These are phyloP conservation scores for Meganola albula DNA, from an alignment of 2,888 invertebrate genomes.

Conservation along the genomic window DNA sequence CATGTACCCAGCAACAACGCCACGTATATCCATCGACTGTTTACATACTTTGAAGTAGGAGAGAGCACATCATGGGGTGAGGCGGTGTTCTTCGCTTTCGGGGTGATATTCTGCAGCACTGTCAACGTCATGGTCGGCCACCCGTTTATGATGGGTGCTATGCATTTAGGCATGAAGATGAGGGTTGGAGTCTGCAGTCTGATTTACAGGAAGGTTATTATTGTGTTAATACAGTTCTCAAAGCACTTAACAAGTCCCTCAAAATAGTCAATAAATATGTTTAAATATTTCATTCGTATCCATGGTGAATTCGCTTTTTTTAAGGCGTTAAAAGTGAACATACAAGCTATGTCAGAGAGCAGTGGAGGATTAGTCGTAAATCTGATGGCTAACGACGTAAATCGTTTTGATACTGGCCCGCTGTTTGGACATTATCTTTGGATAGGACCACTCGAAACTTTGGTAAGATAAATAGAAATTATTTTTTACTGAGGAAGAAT, in stretches of 20 bases:
- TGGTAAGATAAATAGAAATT: no score
- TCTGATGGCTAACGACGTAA: slow-evolving; percentile 86
- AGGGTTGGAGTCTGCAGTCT: slow-evolving; percentile 89
- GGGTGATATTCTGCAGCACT: slow-evolving; percentile 80
- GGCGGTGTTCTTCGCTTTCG: slow-evolving; percentile 82
- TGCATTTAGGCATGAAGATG: slow-evolving; percentile 88
- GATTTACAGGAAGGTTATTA: slow-evolving; percentile 92
- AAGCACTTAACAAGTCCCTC: not conserved
- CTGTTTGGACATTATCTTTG: slow-evolving; percentile 85
- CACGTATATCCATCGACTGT: slow-evolving; percentile 78
- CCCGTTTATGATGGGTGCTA: slow-evolving; percentile 83
- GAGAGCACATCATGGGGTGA: slow-evolving; percentile 74
- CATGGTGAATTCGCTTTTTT: no score
- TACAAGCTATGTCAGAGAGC: slow-evolving; percentile 60
- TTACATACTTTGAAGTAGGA: slow-evolving; percentile 76
- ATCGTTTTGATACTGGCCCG: slow-evolving; percentile 83
- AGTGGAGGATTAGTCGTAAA: slow-evolving; percentile 75
- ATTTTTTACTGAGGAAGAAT: no score
- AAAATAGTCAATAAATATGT: not conserved
- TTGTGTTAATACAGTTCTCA: no score
- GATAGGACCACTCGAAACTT: slow-evolving; percentile 84
- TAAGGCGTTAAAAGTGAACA: slow-evolving; percentile 63
- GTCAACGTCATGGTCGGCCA: slow-evolving; percentile 82
- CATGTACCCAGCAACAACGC: slow-evolving; percentile 63
- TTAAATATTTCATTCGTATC: no score